A percentile compares a stretch with the other conserved stretches of the same genome.
Evolutionary conservation across 1,140 invertebrate genomes (phyloP).

Genomic region (Apis laboriosa): DNA sequence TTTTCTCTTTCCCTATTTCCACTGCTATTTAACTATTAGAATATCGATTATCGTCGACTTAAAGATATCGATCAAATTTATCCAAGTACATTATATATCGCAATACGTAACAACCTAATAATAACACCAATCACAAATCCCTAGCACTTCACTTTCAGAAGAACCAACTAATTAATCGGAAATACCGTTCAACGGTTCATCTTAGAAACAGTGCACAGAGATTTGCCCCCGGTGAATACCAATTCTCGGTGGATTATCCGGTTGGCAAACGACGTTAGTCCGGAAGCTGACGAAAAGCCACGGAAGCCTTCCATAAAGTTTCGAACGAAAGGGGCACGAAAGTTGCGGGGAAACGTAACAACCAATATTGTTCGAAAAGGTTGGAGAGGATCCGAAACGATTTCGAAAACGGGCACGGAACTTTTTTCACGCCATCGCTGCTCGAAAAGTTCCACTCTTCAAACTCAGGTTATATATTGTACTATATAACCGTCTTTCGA

Average conservation of each 20-base stretch:
- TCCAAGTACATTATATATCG: too few relatives aligned
- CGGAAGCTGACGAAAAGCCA: neutral
- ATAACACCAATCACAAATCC: too few relatives aligned
- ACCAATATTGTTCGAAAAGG: conserved; percentile 32
- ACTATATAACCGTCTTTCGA: neutral
- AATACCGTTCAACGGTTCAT: neutral
- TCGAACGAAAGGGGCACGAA: neutral
- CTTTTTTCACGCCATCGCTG: neutral
- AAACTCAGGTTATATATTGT: neutral
- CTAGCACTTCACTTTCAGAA: too few relatives aligned
- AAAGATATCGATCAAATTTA: too few relatives aligned
- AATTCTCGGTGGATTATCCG: neutral
- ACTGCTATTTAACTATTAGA: too few relatives aligned
- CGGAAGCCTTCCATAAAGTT: neutral
- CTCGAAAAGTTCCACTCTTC: conserved; percentile 20
- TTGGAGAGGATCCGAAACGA: neutral
- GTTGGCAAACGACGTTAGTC: neutral
- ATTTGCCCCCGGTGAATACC: neutral
- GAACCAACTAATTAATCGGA: neutral
- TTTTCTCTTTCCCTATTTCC: too few relatives aligned
- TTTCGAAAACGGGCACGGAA: neutral
- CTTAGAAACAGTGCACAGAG: neutral
- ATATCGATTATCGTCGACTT: too few relatives aligned
- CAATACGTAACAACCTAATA: too few relatives aligned
- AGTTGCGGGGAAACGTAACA: conserved; percentile 26